Evolutionary conservation across 2,888 invertebrate species (phyloP).

Genomic region (Macrophya annulata): DNA sequence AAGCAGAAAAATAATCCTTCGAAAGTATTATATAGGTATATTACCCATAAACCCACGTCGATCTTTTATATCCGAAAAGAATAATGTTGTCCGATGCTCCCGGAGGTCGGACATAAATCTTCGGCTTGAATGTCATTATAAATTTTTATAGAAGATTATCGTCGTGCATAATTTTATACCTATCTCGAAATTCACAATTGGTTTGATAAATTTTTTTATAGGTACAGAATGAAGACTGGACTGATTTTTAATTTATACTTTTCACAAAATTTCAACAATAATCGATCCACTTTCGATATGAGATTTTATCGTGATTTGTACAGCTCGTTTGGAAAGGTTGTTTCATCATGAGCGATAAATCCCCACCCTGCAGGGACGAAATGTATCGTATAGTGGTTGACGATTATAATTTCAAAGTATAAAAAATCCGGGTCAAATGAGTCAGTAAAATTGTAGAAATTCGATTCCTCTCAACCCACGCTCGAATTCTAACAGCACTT

Average conservation of each 20-base stretch:
- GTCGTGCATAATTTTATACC: conserved; percentile 7
- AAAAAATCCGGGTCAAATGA: not conserved
- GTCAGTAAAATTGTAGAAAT: not conserved
- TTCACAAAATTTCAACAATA: not conserved
- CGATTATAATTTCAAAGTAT: not conserved
- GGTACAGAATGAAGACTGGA: not conserved
- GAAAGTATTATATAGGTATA: not conserved
- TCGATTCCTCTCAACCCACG: not conserved
- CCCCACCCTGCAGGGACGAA: too few species aligned
- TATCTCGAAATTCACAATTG: not conserved
- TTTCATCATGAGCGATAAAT: not conserved
- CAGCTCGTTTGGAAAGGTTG: not conserved
- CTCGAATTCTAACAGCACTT: not conserved
- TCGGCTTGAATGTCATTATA: not conserved
- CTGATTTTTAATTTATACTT: not conserved
- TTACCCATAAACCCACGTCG: not conserved
- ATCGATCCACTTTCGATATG: not conserved
- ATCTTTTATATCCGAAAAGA: not conserved
- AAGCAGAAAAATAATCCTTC: not conserved
- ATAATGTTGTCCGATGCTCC: not conserved
- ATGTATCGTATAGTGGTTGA: not conserved
- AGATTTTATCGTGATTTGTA: not conserved
- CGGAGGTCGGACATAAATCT: not conserved
- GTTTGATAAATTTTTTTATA: not conserved
- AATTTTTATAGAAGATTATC: not conserved